phyloP scores from a whole-genome alignment of 2,113 vertebrate genomes.

The Zosterops hypoxanthus region DNA sequence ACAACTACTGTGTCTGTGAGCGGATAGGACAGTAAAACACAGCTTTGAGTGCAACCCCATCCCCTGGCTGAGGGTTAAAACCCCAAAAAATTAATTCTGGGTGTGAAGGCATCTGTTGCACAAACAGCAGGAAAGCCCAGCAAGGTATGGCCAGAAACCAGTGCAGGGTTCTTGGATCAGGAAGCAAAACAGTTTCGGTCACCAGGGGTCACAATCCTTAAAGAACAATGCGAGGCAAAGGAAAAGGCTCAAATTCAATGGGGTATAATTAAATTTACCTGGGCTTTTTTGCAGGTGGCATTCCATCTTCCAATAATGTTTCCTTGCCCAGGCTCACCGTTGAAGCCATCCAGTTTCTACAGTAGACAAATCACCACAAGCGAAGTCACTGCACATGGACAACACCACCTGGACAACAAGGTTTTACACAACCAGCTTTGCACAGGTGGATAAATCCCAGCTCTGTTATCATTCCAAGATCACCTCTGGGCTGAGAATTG shows the following conservation, averaged over 20 bases:
- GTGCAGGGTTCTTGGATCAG: not conserved
- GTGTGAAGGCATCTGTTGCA: not conserved
- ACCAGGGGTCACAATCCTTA: not conserved
- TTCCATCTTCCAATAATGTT: conserved; percentile 80
- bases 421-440: not conserved
- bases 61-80: too few species aligned
- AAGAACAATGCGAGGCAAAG: not conserved
- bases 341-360: conserved; percentile 92
- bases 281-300: conserved; percentile 89
- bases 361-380: conserved; percentile 37
- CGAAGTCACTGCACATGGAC: not conserved
- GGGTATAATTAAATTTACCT: conserved; percentile 74
- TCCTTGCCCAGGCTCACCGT: conserved; percentile 82
- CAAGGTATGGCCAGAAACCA: not conserved
- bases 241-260: not conserved
- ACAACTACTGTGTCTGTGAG: too few species aligned
- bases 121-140: not conserved
- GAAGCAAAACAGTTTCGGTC: accelerated
- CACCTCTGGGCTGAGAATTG: not conserved
- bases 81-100: not conserved
- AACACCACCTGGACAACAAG: not conserved
- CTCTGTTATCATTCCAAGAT: not conserved
- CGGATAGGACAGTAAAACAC: too few species aligned
- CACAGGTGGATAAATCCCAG: not conserved
- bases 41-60: too few species aligned